Evolutionary conservation across 2,113 vertebrate genomes (phyloP).

Genomic region (Melanostigma gelatinosum): DNA sequence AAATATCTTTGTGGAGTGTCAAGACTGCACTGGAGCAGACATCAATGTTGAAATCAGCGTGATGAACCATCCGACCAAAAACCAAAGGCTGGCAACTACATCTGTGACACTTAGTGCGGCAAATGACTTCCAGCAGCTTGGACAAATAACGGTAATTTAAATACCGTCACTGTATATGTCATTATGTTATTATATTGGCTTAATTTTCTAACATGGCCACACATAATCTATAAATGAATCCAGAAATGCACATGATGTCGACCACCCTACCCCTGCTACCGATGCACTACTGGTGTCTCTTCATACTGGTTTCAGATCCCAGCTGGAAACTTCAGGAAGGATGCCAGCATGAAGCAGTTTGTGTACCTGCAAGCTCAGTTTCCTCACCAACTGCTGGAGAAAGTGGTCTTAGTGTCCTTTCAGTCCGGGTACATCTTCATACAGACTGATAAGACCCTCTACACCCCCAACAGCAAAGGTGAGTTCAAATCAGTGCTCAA

Average conservation of each 20-base stretch:
- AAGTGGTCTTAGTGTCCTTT: constrained; percentile 76
- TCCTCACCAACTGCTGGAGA: constrained; percentile 66
- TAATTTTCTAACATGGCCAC: not conserved
- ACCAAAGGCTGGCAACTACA: not conserved
- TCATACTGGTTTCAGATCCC: constrained; percentile 57
- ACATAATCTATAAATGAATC: not conserved
- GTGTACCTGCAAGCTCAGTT: constrained; percentile 74
- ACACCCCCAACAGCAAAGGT: constrained; percentile 77
- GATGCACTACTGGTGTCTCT: not conserved
- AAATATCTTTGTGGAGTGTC: constrained; percentile 82
- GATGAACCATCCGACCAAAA: constrained; percentile 72
- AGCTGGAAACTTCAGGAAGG: constrained; percentile 46
- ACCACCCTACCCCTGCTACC: not conserved
- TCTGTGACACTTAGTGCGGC: constrained; percentile 37
- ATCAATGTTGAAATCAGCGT: constrained; percentile 43
- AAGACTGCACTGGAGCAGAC: constrained; percentile 52
- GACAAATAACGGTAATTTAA: constrained; percentile 74
- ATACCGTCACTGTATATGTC: not conserved
- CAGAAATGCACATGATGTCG: rapidly evolving
- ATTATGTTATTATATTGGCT: not conserved
- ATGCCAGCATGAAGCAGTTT: constrained; percentile 68
- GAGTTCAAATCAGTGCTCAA: not conserved
- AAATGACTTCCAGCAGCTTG: constrained; percentile 60
- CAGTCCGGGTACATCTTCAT: constrained; percentile 81
- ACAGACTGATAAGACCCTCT: constrained; percentile 81